phyloP scores from a whole-genome alignment of 2,888 invertebrate genomes.

The Volucella inflata region DNA sequence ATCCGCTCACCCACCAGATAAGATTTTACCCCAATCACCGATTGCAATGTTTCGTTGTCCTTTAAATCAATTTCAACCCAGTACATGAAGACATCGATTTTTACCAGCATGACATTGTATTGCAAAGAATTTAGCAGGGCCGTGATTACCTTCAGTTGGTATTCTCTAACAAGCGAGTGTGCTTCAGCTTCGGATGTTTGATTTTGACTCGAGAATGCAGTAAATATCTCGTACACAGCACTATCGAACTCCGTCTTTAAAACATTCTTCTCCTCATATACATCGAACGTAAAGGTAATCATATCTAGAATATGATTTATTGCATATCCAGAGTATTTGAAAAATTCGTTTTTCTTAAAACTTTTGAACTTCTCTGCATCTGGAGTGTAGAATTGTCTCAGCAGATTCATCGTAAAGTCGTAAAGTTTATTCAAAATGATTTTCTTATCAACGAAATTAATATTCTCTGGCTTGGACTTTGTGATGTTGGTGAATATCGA shows the following conservation, averaged over 20 bases:
- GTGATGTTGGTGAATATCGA: constrained; percentile 78
- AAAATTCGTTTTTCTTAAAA: constrained; percentile 77
- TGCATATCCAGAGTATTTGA: constrained; percentile 79
- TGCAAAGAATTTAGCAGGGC: constrained; percentile 79
- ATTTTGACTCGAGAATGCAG: constrained; percentile 67
- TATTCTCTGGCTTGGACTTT: constrained; percentile 77
- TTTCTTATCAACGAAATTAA: constrained; percentile 78
- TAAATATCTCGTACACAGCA: constrained; percentile 78
- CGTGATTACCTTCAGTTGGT: constrained; percentile 78
- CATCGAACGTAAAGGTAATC: constrained; percentile 78
- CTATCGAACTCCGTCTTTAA: constrained; percentile 73
- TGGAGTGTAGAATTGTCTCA: constrained; percentile 80
- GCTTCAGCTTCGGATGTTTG: constrained; percentile 23
- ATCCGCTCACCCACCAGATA: constrained; percentile 78
- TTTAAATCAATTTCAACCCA: constrained; percentile 80
- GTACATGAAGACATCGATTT: constrained; percentile 79
- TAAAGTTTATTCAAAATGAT: constrained; percentile 78
- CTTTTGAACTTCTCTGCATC: constrained; percentile 78
- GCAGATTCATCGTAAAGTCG: constrained; percentile 78
- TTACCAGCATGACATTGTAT: constrained; percentile 79
- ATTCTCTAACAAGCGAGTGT: constrained; percentile 71
- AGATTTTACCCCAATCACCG: constrained; percentile 78
- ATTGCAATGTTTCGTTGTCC: constrained; percentile 78
- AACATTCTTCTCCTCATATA: constrained; percentile 75
- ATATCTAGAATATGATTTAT: constrained; percentile 79